These are phyloP conservation scores for Anarsia innoxiella DNA, from an alignment of 2,888 invertebrate species.

Conservation along the genomic window DNA sequence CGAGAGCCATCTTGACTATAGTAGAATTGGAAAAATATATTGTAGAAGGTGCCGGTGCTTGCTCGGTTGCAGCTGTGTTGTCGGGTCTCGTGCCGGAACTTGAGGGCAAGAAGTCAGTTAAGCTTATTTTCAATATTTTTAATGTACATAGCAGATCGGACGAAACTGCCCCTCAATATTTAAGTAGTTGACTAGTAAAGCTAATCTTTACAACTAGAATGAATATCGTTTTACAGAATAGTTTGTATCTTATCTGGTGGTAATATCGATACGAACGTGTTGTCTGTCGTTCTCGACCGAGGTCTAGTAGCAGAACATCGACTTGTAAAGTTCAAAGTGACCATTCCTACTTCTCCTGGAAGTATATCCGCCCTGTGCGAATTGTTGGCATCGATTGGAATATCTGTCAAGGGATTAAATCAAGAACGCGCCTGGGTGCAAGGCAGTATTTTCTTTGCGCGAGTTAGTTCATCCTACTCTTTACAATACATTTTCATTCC, in stretches of 20 bases:
- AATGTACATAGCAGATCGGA: no score
- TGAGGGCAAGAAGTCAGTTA: slow-evolving; percentile 83
- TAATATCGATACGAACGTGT: slow-evolving; percentile 89
- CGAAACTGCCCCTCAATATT: no score
- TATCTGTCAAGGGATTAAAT: slow-evolving; percentile 95
- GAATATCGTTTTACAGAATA: slow-evolving; percentile 72
- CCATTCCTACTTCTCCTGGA: slow-evolving; percentile 83
- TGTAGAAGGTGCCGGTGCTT: slow-evolving; percentile 93
- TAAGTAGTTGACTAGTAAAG: no score
- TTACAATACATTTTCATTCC: no score
- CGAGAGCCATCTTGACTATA: slow-evolving; percentile 84
- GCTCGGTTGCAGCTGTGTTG: slow-evolving; percentile 88
- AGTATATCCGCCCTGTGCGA: slow-evolving; percentile 90
- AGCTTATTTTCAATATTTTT: no score
- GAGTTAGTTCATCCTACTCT: no score
- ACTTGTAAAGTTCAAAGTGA: slow-evolving; percentile 65
- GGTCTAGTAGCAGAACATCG: slow-evolving; percentile 91
- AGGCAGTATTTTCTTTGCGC: slow-evolving; percentile 85
- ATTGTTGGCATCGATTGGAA: slow-evolving; percentile 83
- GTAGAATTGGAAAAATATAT: slow-evolving; percentile 91
- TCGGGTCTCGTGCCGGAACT: slow-evolving; percentile 87
- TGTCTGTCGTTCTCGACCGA: slow-evolving; percentile 87
- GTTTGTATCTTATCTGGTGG: slow-evolving; percentile 89
- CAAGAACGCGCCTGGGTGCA: slow-evolving; percentile 97
- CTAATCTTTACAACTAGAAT: no score